phyloP scores from a whole-genome alignment of 2,113 vertebrate genomes.

The Ctenodactylus gundi region DNA sequence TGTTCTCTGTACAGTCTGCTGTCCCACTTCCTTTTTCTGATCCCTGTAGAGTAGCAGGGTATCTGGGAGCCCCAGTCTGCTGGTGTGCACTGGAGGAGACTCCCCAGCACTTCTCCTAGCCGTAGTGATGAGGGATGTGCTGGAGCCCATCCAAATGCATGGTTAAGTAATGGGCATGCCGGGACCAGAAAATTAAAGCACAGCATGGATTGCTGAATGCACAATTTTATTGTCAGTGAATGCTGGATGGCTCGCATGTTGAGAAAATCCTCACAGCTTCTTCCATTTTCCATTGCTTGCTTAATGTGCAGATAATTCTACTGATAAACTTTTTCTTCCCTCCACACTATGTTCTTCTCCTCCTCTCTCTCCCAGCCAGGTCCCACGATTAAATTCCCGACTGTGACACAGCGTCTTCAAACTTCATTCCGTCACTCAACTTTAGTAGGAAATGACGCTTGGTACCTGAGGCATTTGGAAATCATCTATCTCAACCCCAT shows the following conservation, averaged over 20 bases:
- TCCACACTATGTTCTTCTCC: neutral
- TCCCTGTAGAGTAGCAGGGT: rapidly evolving
- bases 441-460: neutral
- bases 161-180: slow-evolving; percentile 72
- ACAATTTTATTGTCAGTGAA: slow-evolving; percentile 79
- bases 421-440: neutral
- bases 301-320: slow-evolving; percentile 75
- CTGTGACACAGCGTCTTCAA: neutral
- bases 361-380: neutral
- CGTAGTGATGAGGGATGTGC: slow-evolving; percentile 21
- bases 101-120: slow-evolving; percentile 25
- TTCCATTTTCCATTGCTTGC: slow-evolving; percentile 72
- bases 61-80: neutral
- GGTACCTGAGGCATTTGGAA: neutral
- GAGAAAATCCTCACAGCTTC: slow-evolving; percentile 79
- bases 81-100: neutral
- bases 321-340: slow-evolving; percentile 72
- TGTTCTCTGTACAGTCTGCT: neutral
- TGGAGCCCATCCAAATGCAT: slow-evolving; percentile 62
- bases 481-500: neutral
- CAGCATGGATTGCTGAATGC: slow-evolving; percentile 74
- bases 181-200: slow-evolving; percentile 82
- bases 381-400: neutral
- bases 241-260: slow-evolving; percentile 81
- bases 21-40: neutral